phyloP scores from a whole-genome alignment of 2,888 invertebrate species.

The Hermodice carunculata region DNA sequence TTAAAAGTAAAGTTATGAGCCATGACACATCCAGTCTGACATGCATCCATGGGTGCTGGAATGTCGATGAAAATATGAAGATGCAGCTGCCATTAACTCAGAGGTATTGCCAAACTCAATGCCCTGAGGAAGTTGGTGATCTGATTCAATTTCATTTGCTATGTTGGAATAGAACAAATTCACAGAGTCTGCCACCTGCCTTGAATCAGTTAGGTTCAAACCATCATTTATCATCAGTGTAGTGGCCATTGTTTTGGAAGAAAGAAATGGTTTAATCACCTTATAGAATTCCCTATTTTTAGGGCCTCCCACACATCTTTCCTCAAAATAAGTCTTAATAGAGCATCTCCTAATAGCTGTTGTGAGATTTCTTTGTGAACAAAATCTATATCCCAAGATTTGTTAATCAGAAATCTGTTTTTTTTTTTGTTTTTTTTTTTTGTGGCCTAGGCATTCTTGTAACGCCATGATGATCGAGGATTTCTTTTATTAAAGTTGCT shows the following conservation, averaged over 20 bases:
- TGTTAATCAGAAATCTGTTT: too few relatives aligned
- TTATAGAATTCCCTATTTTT: not conserved
- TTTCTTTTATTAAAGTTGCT: too few relatives aligned
- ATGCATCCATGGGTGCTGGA: too few relatives aligned
- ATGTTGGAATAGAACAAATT: not conserved
- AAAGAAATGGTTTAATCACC: not conserved
- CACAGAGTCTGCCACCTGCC: not conserved
- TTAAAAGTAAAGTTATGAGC: too few relatives aligned
- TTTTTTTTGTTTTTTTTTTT: too few relatives aligned
- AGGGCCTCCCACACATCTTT: not conserved
- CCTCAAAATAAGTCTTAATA: not conserved
- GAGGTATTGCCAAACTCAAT: not conserved
- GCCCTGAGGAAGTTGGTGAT: not conserved
- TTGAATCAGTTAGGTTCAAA: not conserved
- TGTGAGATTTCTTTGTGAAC: not conserved
- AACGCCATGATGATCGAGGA: too few relatives aligned
- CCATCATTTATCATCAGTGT: not conserved
- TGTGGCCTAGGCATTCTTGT: too few relatives aligned
- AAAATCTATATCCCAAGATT: too few relatives aligned
- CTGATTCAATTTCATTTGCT: not conserved
- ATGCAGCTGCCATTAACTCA: not conserved
- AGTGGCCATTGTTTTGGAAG: not conserved
- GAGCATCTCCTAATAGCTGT: not conserved
- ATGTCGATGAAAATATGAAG: too few relatives aligned
- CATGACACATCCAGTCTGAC: too few relatives aligned